These are phyloP conservation scores for Parthenolecanium corni DNA, from an alignment of 2,888 invertebrate genomes.

Conservation along the genomic window DNA sequence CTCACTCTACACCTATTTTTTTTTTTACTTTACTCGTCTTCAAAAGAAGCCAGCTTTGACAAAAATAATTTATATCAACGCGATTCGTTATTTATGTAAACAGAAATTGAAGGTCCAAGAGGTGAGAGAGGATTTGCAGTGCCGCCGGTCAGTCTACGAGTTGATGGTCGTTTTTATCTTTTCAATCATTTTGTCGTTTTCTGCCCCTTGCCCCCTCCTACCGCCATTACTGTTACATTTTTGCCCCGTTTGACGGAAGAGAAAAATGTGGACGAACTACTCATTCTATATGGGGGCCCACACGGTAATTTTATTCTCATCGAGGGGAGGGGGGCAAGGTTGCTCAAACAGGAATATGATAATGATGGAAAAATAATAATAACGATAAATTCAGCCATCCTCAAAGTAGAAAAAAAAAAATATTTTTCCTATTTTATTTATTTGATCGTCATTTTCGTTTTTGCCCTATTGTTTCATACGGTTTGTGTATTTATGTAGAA, in stretches of 20 bases:
- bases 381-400: slow-evolving; percentile 18
- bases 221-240: slow-evolving; percentile 8
- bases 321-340: slow-evolving; percentile 17
- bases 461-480: slow-evolving; percentile 13
- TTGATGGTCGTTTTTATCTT: slow-evolving; percentile 23
- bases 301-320: slow-evolving; percentile 19
- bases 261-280: slow-evolving; percentile 23
- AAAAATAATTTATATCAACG: slow-evolving; percentile 22
- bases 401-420: slow-evolving; percentile 4
- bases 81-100: slow-evolving; percentile 25
- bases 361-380: slow-evolving; percentile 26
- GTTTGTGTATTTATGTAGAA: no score
- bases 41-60: neutral
- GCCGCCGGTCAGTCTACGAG: slow-evolving; percentile 26
- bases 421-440: slow-evolving; percentile 25
- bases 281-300: slow-evolving; percentile 10
- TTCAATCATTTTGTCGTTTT: slow-evolving; percentile 17
- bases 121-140: slow-evolving; percentile 15
- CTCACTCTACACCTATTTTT: neutral
- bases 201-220: no score
- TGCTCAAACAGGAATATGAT: slow-evolving; percentile 21
- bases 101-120: slow-evolving; percentile 5
- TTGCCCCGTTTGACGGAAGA: slow-evolving; percentile 13
- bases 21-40: neutral
- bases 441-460: slow-evolving; percentile 24